Percentiles rank a stretch among this genome's conserved stretches.
These are phyloP conservation scores for Caenorhabditis sp. DNA, from an alignment of 2,888 invertebrate species.

Conservation along the genomic window DNA sequence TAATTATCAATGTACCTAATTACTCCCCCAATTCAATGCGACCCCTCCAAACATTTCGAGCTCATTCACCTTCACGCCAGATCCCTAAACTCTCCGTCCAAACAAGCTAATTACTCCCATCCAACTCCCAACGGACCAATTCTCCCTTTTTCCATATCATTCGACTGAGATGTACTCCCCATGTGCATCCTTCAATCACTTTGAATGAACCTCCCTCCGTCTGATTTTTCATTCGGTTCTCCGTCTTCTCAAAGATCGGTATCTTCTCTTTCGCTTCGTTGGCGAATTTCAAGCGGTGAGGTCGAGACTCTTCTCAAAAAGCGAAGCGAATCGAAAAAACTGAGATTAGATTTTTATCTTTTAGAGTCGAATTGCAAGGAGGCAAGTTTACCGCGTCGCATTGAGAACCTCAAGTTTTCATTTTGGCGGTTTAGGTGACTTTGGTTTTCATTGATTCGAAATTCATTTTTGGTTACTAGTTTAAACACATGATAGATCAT, in stretches of 20 bases:
- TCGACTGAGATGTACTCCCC: constrained; percentile 13
- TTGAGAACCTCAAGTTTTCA: not conserved
- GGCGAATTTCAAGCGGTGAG: constrained; percentile 54
- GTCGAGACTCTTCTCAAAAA: constrained; percentile 45
- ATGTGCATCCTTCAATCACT: constrained; percentile 55
- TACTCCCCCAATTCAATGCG: not conserved
- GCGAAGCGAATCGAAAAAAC: constrained; percentile 44
- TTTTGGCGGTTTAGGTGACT: not conserved
- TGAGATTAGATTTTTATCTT: constrained; percentile 34
- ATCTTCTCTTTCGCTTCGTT: constrained; percentile 39
- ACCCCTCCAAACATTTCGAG: not conserved
- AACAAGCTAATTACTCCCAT: not conserved
- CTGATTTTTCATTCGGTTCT: constrained; percentile 41
- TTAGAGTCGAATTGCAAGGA: constrained; percentile 18
- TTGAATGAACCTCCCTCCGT: constrained; percentile 23
- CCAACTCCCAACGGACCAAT: constrained; percentile 5
- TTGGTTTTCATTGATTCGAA: not conserved
- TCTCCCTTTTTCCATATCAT: constrained; percentile 7
- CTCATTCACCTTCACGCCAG: constrained; percentile 25
- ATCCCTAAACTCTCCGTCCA: not conserved
- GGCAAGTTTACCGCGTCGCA: constrained; percentile 44
- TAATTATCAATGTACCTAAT: not conserved
- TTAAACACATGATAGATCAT: too few species aligned
- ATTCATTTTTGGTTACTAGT: too few species aligned
- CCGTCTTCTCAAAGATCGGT: constrained; percentile 36